A percentile compares a stretch with the other conserved stretches of the same genome.
Conservation (phyloP, 1,140 invertebrate species). For the Aphelinus certus region DNA sequence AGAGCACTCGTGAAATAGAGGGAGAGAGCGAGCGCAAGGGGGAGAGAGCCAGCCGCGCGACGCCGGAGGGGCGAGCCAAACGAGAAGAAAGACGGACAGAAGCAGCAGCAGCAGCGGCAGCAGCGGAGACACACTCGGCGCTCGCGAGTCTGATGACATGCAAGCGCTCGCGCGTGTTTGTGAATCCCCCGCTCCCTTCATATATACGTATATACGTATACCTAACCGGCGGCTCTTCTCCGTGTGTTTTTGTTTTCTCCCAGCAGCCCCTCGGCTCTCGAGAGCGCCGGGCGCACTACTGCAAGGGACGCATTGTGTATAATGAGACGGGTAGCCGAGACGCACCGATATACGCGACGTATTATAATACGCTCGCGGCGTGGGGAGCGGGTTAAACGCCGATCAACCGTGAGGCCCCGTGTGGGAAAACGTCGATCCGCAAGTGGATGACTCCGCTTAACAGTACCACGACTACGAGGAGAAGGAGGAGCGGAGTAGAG, state of each 20-base stretch:
- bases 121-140: conserved; percentile 35
- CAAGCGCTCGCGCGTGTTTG: conserved; percentile 1
- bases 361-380: too few species aligned
- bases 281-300: too few species aligned
- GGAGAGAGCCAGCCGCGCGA: not conserved
- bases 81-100: conserved; percentile 29
- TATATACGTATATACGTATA: not conserved
- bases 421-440: too few species aligned
- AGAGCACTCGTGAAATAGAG: not conserved
- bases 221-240: too few species aligned
- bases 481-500: too few species aligned
- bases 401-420: too few species aligned
- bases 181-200: not conserved
- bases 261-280: not conserved
- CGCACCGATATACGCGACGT: too few species aligned
- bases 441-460: too few species aligned
- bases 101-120: conserved; percentile 31
- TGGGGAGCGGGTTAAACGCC: too few species aligned
- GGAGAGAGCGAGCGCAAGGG: conserved; percentile 38
- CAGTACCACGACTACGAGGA: too few species aligned
- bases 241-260: not conserved
- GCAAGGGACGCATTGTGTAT: too few species aligned
- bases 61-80: conserved; percentile 32
- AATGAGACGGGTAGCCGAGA: too few species aligned
- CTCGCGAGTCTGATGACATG: conserved; percentile 22